A percentile compares a stretch with the other conserved stretches of the same genome.
phyloP scores from a whole-genome alignment of 1,140 invertebrate species.

The Scaptomyza montana region DNA sequence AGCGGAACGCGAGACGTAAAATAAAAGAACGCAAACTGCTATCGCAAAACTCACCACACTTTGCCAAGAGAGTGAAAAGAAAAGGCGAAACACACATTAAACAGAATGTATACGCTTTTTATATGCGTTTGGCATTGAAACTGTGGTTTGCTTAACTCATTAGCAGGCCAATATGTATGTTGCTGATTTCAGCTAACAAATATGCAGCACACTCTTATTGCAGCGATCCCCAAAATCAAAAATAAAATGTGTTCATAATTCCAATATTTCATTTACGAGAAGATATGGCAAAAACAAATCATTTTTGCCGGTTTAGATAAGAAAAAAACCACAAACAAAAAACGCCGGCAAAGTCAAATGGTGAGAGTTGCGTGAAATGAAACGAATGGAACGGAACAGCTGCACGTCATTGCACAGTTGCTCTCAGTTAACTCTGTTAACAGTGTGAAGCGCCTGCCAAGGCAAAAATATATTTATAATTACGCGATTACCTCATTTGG shows the following conservation, averaged over 20 bases:
- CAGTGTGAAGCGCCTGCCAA: conserved; percentile 44
- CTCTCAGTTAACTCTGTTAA: conserved; percentile 42
- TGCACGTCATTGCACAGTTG: conserved; percentile 34
- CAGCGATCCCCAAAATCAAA: conserved; percentile 11
- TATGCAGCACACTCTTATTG: conserved; percentile 25
- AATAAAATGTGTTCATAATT: conserved; percentile 6
- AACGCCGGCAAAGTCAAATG: conserved; percentile 57
- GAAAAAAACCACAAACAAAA: conserved; percentile 9
- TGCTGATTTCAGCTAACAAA: conserved; percentile 46
- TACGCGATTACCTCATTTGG: conserved; percentile 83
- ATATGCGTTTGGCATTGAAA: conserved; percentile 69
- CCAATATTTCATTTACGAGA: background rate
- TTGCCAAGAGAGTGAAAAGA: conserved; percentile 11
- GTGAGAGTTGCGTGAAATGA: conserved; percentile 16
- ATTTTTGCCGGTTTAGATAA: conserved; percentile 74
- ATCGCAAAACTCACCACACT: conserved; percentile 54
- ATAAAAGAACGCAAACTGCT: conserved; percentile 74
- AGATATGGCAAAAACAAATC: conserved; percentile 40
- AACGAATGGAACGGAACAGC: conserved; percentile 42
- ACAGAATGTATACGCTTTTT: conserved; percentile 9
- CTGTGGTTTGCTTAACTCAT: conserved; percentile 42
- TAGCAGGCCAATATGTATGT: conserved; percentile 31
- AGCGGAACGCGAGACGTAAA: conserved; percentile 63
- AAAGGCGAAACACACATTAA: conserved; percentile 21
- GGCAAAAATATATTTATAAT: conserved; percentile 76